Base-by-base conservation (phyloP, 2,888 invertebrate species). In the Rhagophthalmus giganteus region DNA sequence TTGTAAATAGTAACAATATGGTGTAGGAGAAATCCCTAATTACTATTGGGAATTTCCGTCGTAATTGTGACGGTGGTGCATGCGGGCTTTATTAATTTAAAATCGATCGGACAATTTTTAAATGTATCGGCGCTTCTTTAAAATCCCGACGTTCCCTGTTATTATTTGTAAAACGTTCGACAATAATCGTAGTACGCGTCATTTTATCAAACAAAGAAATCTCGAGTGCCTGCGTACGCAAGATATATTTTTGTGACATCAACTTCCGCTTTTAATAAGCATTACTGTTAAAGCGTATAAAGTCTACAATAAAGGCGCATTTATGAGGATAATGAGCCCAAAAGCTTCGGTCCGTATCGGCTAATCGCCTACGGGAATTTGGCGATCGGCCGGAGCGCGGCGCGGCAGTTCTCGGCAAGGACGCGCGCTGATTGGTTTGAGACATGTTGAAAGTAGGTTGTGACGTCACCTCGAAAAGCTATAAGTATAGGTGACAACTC, bases 381-480 rank as follows among this genome's bases (percentile, higher is more conserved):
- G 71, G 70, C 71, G 67, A 57, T 60, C 57, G 55, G 57, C 57
- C 61, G 66, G 64, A 61, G 58, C 53, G 52, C 58, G 61, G 60
- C 60, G 58, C 65, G 63, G 58, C 49, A 55, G 59, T 60, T 52
- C 54, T 65, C 72, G 72, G 69, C 72, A 74, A 74, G 75, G 74
- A 63, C 74, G 74, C 65, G 60, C 59, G 65, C 66, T 73, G 70
- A 75, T 75, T 74, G 74, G 74, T 67, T 65, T 66, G 68, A 70
- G 70, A 73, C 72, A 72, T 72, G 73, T 74, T 72, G 74, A 75
- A 78, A 78, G 77, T 79, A 78, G 78, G 78, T 77, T 77, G 78
- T 78, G 79, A 79, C 79, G 78, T 79, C 78, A 78, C 63, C 32
- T 20, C 26, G 48, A 57, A 62, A 74, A 66, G 58, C 71, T 74